Base-by-base conservation (phyloP, 2,797 vertebrate species). In the Pseudomugil tenellus region DNA sequence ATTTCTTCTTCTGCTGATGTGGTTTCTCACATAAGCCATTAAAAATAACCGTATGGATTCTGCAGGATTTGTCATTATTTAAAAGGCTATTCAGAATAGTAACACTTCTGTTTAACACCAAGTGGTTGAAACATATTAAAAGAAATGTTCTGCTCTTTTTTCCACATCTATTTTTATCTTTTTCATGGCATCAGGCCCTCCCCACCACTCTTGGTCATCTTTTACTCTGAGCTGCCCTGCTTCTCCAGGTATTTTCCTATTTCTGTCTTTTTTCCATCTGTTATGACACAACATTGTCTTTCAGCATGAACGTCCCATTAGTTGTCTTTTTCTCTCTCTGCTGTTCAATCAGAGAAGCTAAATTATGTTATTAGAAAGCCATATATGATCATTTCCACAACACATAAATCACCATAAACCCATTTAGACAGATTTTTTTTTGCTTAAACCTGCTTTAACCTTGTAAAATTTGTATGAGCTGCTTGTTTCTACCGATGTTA, bases 181-280 rank as follows among this genome's bases (percentile, higher is more conserved):
- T 48, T 86, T 78, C 83, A 74, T 78, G 80, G 11, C 68, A 53
- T 82, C 73, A 94, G 94, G 89, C 74, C 83, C 76, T 71, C 86
- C 84, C 53, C 92, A 89, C 16, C 91, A 94, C 72, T 95, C 94
- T 67, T 93, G 91, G 92, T 94, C 92, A 1, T 92, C 94, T 91
- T 94, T 94, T 72, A 89, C 84, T 79, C 70, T 93, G 76, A 91
- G 88, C 83, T 94, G 89, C 75, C 80, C 92, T 75, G 39, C 88
- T 69, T 94, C 92, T 89, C 89, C 91, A 95, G 90, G 92, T 94
- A 94, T 76, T 75, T 80, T 29, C 68, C 32, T 72, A 0, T 49
- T 74, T 59, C 58, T 46, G 39, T 69, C 61, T 54, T 74, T 35
- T 60, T 13, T 62, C 2, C 57, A 14, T 58, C 28, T 25, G 16